Base-by-base conservation (phyloP, 1,140 invertebrate species). In the Saccostrea cuccullata region DNA sequence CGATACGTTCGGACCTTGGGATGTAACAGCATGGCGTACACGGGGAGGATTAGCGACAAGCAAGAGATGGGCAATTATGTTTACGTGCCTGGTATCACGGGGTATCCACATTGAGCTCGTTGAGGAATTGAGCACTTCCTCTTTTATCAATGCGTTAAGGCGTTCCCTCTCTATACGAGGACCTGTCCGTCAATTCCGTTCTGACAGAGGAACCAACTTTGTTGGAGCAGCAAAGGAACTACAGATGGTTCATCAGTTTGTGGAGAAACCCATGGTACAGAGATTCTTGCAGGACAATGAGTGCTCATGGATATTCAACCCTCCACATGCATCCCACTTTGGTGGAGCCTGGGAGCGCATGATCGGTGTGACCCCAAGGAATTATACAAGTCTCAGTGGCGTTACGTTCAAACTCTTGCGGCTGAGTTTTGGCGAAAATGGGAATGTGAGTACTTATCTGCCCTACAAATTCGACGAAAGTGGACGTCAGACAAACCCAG, bases 81-180 rank as follows among this genome's bases (percentile, higher is more conserved):
- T 90, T 90, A 90, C 89, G 23, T 90, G 89, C 58, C 56, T 91
- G 55, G 73, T 55, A 3, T 58, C 83, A 0, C 85, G 90, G 47
- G 86, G 40, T 17, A 82, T 90, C 26, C 91, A 91, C 73, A 87
- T 91, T 40, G 87, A 91, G 83, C 40, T 91, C 55, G 55, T 91
- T 55, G 88, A 89, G 23, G 87, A 89, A 55, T 30, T 92, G 82
- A 82, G 60, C 47, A 89, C 87, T 17, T 89, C 86, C 40, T 70
- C 70, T 30, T 91, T 90, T 55, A 91, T 92, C 55, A 92, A 91
- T 55, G 91, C 87, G 15, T 55, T 91, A n/a, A 20, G 89, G 6
- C 40, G 40, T 47, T 47, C 6, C 6, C 40, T 3, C 6, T 47
- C 40, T 47, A 47, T 47, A 47, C 2, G 6, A 47, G 40, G 6